Evolutionary conservation across 2,113 vertebrate species (phyloP).

Genomic region (Coracopsis vasa): DNA sequence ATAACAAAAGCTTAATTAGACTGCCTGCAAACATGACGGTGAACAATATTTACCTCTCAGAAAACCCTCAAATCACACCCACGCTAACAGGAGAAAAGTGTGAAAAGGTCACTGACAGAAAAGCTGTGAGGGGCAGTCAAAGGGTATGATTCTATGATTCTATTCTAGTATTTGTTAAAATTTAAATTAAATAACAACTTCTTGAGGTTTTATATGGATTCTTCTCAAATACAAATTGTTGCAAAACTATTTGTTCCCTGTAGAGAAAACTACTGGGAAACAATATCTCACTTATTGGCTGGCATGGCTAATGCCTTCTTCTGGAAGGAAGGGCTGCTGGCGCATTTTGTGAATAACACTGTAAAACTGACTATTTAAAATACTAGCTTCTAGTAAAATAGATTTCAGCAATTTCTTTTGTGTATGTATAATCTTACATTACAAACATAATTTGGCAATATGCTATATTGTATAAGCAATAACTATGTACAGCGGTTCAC

Average conservation of each 20-base stretch:
- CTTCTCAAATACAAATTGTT: background rate
- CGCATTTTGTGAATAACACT: background rate
- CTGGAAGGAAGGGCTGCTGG: background rate
- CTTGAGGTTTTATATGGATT: background rate
- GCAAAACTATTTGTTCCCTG: background rate
- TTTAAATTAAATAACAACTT: background rate
- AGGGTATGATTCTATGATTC: background rate
- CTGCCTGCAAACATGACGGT: background rate
- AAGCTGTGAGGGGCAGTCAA: background rate
- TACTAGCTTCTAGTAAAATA: background rate
- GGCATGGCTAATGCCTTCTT: background rate
- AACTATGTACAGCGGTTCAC: background rate
- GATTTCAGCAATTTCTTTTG: background rate
- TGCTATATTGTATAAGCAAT: background rate
- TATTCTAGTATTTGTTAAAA: background rate
- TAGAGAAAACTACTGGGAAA: background rate
- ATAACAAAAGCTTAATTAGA: constrained; percentile 30
- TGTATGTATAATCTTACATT: background rate
- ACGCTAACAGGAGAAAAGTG: background rate
- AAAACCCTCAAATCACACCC: background rate
- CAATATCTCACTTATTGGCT: background rate
- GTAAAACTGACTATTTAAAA: background rate
- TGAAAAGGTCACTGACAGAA: constrained; percentile 2
- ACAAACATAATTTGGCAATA: background rate
- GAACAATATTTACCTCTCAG: background rate